Base-by-base conservation (phyloP, 2,888 invertebrate genomes). In the Drosophila mayaguana region DNA sequence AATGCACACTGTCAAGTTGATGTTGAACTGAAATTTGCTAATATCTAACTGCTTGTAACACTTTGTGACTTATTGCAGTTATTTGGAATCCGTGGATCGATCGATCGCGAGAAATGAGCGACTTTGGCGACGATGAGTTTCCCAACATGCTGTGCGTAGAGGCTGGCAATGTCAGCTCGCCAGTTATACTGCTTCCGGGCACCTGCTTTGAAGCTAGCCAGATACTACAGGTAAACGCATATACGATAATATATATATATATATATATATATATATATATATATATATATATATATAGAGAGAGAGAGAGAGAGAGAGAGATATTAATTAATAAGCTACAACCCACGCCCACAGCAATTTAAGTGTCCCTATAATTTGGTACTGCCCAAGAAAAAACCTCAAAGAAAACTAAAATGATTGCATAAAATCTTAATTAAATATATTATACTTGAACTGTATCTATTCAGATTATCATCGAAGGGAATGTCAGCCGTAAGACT, bases 11-110 rank as follows among this genome's bases (percentile, higher is more conserved):
- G 16, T 7, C 2, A 38, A 16, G 16, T 16, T 38, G 38, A 16
- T 7, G 16, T 16, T 38, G 6, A 38, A 38, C 16, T 14, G 6
- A 38, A 14, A 3, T n/a, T 38, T 36, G 12, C 1, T 32, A 11
- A 11, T 11, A 11, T 32, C 2, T 32, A 32, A 36, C 1, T 14
- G 14, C 36, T 36, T 36, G 14, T 36, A 36, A 36, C 7, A 28
- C 6, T 22, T 22, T 46, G 6, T 60, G 11, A 1, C 25, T 1
- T 3, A 3, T 65, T 48, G 18, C 42, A 94, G 98, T 98, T 78
- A 95, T 98, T 78, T 99, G 98, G 98, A 98, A 98, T 94, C 98
- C 98, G 0, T 98, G 98, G 98, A 94, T 96, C 78, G 98, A 98
- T 89, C 97, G 96, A 92, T 98, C 98, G 32, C 96, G 97, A 88